Conservation (phyloP, 92 coral and sea anemone genomes). For the Scolanthus callimorphus region DNA sequence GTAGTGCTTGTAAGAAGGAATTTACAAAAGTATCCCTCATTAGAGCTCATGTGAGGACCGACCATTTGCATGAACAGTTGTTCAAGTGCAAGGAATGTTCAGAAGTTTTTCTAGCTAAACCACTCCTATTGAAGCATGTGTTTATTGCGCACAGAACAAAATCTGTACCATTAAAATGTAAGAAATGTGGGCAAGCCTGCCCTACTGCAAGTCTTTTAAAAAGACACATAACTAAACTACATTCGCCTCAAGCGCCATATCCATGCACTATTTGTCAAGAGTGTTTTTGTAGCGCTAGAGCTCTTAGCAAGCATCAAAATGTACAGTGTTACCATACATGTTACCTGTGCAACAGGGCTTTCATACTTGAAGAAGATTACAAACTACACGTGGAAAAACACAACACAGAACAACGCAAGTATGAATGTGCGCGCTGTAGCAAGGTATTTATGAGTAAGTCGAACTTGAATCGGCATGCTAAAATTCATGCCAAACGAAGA, state of each 20-base stretch:
- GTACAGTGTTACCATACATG: conserved; percentile 1
- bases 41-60: neutral
- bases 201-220: conserved; percentile 1
- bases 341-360: conserved; percentile 1
- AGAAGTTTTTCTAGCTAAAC: neutral
- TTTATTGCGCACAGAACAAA: neutral
- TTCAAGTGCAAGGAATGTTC: neutral
- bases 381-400: neutral
- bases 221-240: neutral
- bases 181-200: neutral
- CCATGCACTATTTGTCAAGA: neutral
- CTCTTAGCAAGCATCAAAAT: neutral
- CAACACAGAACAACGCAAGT: too few relatives aligned
- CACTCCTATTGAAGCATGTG: neutral
- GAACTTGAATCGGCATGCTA: too few relatives aligned
- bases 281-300: neutral
- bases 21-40: neutral
- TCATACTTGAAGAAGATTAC: neutral
- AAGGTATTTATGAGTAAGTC: too few relatives aligned
- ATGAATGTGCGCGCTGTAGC: too few relatives aligned
- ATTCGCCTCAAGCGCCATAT: neutral
- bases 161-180: conserved; percentile 4
- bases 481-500: too few relatives aligned
- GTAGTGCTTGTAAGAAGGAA: conserved; percentile 2
- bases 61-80: conserved; percentile 3